Evolutionary conservation across 2,888 invertebrate species (phyloP).

Genomic region (Pecten maximus): DNA sequence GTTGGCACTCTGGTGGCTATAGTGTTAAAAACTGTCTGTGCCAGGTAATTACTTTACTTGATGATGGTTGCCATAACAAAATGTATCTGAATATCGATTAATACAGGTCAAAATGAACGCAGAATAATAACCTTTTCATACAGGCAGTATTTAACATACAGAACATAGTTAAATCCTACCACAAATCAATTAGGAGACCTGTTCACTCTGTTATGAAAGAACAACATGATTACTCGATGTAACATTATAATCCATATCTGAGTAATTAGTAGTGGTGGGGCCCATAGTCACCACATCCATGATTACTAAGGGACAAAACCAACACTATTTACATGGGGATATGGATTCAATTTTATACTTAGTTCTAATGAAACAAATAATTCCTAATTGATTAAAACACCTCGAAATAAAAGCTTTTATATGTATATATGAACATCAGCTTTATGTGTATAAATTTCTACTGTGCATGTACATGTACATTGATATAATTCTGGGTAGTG

Average conservation of each 20-base stretch:
- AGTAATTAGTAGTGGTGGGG: background rate
- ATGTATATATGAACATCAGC: too few species aligned
- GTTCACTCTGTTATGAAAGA: background rate
- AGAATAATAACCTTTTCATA: background rate
- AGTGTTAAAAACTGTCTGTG: background rate
- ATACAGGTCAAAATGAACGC: background rate
- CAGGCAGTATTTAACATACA: background rate
- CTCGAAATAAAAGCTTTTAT: too few species aligned
- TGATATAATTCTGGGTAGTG: too few species aligned
- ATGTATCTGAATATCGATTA: background rate
- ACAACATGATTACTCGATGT: background rate
- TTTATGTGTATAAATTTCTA: too few species aligned
- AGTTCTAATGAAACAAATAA: background rate
- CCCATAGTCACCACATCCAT: background rate
- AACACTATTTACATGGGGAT: background rate
- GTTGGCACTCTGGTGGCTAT: background rate
- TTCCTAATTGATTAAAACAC: background rate
- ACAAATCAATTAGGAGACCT: background rate
- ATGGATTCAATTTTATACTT: background rate
- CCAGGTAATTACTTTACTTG: background rate
- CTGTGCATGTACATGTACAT: too few species aligned
- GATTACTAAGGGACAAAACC: background rate
- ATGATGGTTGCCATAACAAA: slow-evolving; percentile 16
- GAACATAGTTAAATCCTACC: background rate
- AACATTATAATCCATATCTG: background rate